Conservation (phyloP, 2,797 vertebrate genomes). For the Heliangelus exortis region DNA sequence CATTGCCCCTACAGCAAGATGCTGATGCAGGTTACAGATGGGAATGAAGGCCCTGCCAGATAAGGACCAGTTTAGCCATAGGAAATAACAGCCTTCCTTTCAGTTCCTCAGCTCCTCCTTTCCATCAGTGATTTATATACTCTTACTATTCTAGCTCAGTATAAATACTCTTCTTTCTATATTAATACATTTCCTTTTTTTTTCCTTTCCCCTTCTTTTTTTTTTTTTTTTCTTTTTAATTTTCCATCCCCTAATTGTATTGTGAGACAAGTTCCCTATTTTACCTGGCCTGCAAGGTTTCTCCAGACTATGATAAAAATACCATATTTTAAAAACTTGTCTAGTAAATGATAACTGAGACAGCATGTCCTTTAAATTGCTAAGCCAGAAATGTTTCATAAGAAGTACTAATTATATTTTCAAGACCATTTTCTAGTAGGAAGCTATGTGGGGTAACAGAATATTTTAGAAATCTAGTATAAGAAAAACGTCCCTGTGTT, state of each 20-base stretch:
- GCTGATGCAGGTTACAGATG: not conserved
- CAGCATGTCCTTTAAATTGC: not conserved
- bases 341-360: conserved; percentile 23
- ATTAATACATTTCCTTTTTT: not conserved
- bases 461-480: not conserved
- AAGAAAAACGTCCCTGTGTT: not conserved
- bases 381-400: conserved; percentile 14
- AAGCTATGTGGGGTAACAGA: not conserved
- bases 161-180: not conserved
- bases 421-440: not conserved
- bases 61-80: not conserved
- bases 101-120: not conserved
- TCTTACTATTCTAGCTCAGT: not conserved
- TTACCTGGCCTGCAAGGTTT: not conserved
- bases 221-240: not conserved
- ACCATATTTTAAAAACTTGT: not conserved
- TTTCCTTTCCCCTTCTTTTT: not conserved
- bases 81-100: not conserved
- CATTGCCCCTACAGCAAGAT: accelerated
- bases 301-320: conserved; percentile 35
- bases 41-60: not conserved
- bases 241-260: not conserved
- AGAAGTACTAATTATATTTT: conserved; percentile 21
- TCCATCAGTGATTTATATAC: not conserved
- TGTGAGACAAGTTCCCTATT: conserved; percentile 10